Evolutionary conservation across 2,113 vertebrate species (phyloP).

Genomic region (Stegostoma tigrinum): DNA sequence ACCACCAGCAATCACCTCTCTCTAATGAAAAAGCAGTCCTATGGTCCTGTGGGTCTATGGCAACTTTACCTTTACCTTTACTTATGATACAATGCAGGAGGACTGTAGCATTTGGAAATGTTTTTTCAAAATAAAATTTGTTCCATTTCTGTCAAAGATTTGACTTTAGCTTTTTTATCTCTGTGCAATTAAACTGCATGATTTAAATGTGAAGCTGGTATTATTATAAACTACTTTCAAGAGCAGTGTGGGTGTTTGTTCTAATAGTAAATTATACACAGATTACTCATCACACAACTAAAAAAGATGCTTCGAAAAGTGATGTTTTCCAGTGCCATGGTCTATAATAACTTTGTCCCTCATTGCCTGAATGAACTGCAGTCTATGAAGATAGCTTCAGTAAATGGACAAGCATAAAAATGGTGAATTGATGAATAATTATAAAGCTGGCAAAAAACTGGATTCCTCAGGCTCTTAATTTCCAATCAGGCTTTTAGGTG

Average conservation of each 20-base stretch:
- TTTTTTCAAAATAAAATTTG: not conserved
- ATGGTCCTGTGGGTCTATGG: no score
- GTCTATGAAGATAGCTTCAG: constrained; percentile 9
- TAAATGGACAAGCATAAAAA: not conserved
- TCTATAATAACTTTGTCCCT: not conserved
- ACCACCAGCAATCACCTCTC: no score
- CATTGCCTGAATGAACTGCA: not conserved
- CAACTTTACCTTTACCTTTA: no score
- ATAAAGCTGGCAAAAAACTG: constrained; percentile 13
- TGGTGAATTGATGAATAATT: constrained; percentile 28
- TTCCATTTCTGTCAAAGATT: constrained; percentile 18
- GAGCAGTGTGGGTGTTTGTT: not conserved
- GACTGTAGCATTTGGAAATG: not conserved
- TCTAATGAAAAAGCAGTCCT: no score
- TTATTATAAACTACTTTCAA: constrained; percentile 12
- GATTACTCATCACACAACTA: constrained; percentile 7
- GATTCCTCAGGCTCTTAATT: not conserved
- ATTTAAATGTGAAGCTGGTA: constrained; percentile 26
- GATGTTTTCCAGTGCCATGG: not conserved
- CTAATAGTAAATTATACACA: not conserved
- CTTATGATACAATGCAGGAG: not conserved
- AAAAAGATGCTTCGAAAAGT: not conserved
- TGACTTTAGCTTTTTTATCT: not conserved
- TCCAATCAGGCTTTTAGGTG: not conserved
- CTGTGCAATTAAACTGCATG: not conserved